Percentiles rank a stretch among this genome's conserved stretches.
These are phyloP conservation scores for Escarpia spicata DNA, from an alignment of 2,888 invertebrate species.

Conservation along the genomic window DNA sequence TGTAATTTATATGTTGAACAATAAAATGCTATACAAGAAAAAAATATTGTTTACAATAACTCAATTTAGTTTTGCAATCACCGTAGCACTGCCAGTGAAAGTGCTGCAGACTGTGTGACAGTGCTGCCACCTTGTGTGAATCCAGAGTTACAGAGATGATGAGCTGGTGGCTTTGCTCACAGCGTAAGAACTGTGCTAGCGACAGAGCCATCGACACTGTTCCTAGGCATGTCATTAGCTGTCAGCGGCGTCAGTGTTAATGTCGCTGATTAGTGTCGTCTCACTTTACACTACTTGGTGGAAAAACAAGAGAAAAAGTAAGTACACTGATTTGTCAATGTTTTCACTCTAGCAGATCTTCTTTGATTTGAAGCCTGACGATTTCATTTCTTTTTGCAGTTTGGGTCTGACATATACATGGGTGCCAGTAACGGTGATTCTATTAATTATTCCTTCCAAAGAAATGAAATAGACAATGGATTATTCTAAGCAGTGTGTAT, in stretches of 20 bases:
- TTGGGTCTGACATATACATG: neutral
- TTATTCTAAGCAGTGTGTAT: neutral
- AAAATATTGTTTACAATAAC: no score
- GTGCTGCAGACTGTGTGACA: neutral
- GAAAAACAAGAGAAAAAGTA: neutral
- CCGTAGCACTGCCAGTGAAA: neutral
- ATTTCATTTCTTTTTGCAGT: neutral
- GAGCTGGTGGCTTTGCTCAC: neutral
- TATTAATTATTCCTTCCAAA: neutral
- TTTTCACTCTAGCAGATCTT: neutral
- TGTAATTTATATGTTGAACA: no score
- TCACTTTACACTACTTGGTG: neutral
- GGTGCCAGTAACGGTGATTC: neutral
- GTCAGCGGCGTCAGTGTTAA: neutral
- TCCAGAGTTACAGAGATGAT: neutral
- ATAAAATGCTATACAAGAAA: no score
- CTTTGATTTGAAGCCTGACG: neutral
- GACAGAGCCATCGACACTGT: conserved; percentile 5
- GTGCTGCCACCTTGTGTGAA: neutral
- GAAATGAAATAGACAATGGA: neutral
- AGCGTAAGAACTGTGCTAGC: neutral
- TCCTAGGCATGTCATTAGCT: conserved; percentile 7
- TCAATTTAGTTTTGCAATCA: no score
- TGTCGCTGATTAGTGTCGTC: neutral
- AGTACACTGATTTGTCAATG: neutral